Base-by-base conservation (phyloP, 35 echinoderm and acorn worm species). In the Chiridota heheva region DNA sequence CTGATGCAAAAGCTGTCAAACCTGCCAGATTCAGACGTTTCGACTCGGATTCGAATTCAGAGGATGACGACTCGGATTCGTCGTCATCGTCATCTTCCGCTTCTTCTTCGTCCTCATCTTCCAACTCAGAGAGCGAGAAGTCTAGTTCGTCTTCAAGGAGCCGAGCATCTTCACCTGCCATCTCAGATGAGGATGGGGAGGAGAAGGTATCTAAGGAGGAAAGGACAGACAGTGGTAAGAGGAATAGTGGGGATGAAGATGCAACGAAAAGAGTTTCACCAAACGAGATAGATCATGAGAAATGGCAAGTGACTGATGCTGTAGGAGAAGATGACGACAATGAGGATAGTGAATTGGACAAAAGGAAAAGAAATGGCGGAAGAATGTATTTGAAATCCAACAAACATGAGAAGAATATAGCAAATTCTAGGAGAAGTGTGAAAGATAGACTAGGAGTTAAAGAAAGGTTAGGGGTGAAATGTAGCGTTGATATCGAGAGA, bases 1-100 rank as follows among this genome's bases (percentile, higher is more conserved):
- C 72, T 20, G 26, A 31, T 31, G 58, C 20, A 30, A 72, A 70
- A 38, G 67, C 67, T n/a, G 44, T 35, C 16, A 87, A 87, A 44
- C 67, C 48, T 5, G 60, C 64, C 40, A 90, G 88, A 60, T 96
- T 96, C 44, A 58, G 87, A 32, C 81, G 87, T 7, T 85, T 96
- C 70, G 92, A 90, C 17, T 86, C 79, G 5, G 87, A 76, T 69
- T 89, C 92, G 0, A 87, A 90, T 2, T 75, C 81, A 8, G 83
- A 82, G 20, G 25, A 70, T 10, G 81, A 84, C 16, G 81, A 84
- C n/a, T n/a, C n/a, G n/a, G n/a, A n/a, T n/a, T n/a, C n/a, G n/a
- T n/a, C n/a, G n/a, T n/a, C n/a, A n/a, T n/a, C n/a, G n/a, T n/a
- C n/a, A n/a, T n/a, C n/a, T n/a, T n/a, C n/a, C n/a, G n/a, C n/a